Percentiles rank a stretch among this genome's conserved stretches.
Evolutionary conservation across 1,140 invertebrate species (phyloP).

Genomic region (Drosophila triauraria): DNA sequence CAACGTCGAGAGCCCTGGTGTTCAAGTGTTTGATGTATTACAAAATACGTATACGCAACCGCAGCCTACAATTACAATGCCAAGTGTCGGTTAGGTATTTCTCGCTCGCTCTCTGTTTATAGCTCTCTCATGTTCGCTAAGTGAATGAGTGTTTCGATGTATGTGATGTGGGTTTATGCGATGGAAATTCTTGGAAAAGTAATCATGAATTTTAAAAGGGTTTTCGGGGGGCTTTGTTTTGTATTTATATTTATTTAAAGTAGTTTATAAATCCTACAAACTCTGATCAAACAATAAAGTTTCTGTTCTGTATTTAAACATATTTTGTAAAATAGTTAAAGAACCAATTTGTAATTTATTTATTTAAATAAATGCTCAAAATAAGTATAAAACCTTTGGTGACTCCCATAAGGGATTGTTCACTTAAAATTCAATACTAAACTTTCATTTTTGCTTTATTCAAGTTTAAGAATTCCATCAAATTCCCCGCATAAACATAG

Average conservation of each 20-base stretch:
- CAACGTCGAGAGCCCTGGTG: slow-evolving; percentile 63
- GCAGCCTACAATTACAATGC: slow-evolving; percentile 76
- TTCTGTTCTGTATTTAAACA: no score
- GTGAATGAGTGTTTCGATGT: slow-evolving; percentile 10
- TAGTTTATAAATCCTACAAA: background rate
- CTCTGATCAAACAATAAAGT: background rate
- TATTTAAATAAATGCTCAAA: background rate
- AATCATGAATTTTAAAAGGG: background rate
- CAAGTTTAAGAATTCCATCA: background rate
- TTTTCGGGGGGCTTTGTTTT: background rate
- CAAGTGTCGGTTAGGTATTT: slow-evolving; percentile 54
- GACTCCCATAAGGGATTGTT: no score
- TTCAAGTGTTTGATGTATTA: slow-evolving; percentile 80
- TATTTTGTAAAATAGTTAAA: background rate
- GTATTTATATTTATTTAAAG: background rate
- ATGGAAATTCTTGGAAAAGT: background rate
- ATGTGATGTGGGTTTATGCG: slow-evolving; percentile 7
- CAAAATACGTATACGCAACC: slow-evolving; percentile 70
- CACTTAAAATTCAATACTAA: background rate
- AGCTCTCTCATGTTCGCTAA: slow-evolving; percentile 10
- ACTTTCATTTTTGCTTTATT: background rate
- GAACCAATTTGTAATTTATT: fast-evolving
- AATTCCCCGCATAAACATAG: slow-evolving; percentile 1
- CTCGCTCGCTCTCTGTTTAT: slow-evolving; percentile 16
- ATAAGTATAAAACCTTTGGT: no score